Evolutionary conservation across 2,888 invertebrate genomes (phyloP).

Genomic region (Pyralis farinalis): DNA sequence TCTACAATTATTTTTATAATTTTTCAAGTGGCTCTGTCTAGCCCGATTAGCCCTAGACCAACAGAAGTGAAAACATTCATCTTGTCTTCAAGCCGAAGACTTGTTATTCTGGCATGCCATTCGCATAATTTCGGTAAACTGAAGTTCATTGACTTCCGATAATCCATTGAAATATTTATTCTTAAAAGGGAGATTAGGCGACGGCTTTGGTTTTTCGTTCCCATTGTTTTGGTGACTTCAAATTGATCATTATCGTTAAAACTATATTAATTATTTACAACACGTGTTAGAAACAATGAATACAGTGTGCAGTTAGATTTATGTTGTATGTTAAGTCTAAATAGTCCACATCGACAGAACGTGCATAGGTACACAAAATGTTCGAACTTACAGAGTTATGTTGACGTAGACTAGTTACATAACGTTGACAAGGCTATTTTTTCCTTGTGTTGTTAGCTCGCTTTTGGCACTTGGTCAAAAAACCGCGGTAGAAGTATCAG

Average conservation of each 20-base stretch:
- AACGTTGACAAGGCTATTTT: slow-evolving; percentile 72
- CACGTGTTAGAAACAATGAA: too few species aligned
- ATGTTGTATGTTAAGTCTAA: neutral
- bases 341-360: neutral
- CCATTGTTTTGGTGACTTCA: slow-evolving; percentile 2
- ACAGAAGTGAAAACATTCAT: slow-evolving; percentile 29
- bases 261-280: neutral
- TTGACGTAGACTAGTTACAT: slow-evolving; percentile 36
- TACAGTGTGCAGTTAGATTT: neutral
- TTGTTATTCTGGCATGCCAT: slow-evolving; percentile 63
- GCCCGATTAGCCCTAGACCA: slow-evolving; percentile 11
- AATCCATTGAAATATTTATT: slow-evolving; percentile 31
- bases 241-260: neutral
- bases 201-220: slow-evolving; percentile 3
- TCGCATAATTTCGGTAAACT: slow-evolving; percentile 45
- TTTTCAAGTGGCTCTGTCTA: slow-evolving; percentile 2
- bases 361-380: neutral
- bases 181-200: slow-evolving; percentile 12
- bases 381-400: slow-evolving; percentile 23
- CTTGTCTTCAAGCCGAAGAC: slow-evolving; percentile 42
- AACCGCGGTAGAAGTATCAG: slow-evolving; percentile 41
- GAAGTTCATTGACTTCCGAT: slow-evolving; percentile 59
- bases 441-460: slow-evolving; percentile 63
- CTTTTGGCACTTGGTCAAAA: slow-evolving; percentile 63
- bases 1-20: neutral